Conservation (phyloP, 2,797 vertebrate genomes). For the Cichlasoma orientale region DNA sequence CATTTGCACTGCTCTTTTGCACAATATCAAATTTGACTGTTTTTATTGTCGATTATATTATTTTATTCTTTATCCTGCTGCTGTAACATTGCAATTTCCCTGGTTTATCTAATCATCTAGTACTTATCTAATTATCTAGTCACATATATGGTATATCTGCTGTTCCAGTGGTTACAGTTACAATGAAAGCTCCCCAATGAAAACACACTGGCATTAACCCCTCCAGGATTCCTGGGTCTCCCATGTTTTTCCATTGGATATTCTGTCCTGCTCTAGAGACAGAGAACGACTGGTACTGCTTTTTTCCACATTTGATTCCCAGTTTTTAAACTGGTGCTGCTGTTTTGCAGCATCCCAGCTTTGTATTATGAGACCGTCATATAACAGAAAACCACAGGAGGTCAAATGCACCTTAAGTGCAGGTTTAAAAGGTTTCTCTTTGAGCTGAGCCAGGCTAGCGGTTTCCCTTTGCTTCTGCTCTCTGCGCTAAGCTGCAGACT, state of each 20-base stretch:
- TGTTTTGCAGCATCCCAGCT: background rate
- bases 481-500: background rate
- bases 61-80: too few species aligned
- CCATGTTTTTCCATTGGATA: accelerated
- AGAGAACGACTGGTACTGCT: background rate
- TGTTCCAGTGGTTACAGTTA: too few species aligned
- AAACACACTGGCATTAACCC: background rate
- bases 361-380: too few species aligned
- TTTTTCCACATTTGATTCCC: background rate
- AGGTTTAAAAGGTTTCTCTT: background rate
- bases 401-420: background rate
- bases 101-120: too few species aligned
- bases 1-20: too few species aligned
- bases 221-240: background rate
- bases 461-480: background rate
- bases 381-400: background rate
- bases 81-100: too few species aligned
- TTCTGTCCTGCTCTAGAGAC: background rate
- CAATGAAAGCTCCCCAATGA: too few species aligned
- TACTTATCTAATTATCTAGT: too few species aligned
- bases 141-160: too few species aligned
- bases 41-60: too few species aligned
- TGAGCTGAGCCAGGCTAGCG: too few species aligned
- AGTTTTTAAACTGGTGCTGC: background rate
- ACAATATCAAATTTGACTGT: too few species aligned